Evolutionary conservation across 2,888 invertebrate species (phyloP), one percentile per base, ranked within the genome.

Genomic region (Microchrysa polita): DNA sequence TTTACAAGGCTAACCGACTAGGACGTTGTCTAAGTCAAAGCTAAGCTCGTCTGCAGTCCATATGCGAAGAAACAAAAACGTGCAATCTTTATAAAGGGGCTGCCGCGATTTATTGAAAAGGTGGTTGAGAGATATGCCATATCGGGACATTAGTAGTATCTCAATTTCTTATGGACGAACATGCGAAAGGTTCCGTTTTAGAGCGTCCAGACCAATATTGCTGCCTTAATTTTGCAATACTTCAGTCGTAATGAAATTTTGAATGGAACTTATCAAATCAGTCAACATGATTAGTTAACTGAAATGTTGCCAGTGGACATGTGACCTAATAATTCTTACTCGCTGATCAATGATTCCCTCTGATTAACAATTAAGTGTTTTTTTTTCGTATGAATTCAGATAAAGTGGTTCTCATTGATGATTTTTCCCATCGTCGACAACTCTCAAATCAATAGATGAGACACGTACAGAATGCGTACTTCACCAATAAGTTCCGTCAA

Each of bases 401-500:
- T 48, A 48, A 48, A 48, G 48, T n/a, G 12, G 16, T 48, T 48
- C 5, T 4, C 48, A n/a, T 59, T 14, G 20, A 20, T 5, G 23
- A 23, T 5, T 34, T 34, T 59, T 23, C 59, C 23, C 23, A 23
- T 27, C 16, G 23, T 61, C 61, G 61, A 61, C 61, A 61, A 61
- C 65, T 44, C 65, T 65, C 34, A 18, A 34, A n/a, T 61, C 20
- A 16, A 48, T 48, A 22, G 5, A n/a, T n/a, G n/a, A n/a, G n/a
- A n/a, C n/a, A n/a, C n/a, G 23, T 22, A n/a, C n/a, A 16, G 48
- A 65, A 42, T 65, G 65, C 20, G 34, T 44, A 34, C 20, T 12
- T 22, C 20, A 44, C 65, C 44, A 44, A 22, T n/a, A 44, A 65
- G 65, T 63, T 63, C 65, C 65, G 44, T 22, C 65, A 65, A 48